phyloP scores from a whole-genome alignment of 2,797 vertebrate genomes.

The Eupleurogrammus muticus region DNA sequence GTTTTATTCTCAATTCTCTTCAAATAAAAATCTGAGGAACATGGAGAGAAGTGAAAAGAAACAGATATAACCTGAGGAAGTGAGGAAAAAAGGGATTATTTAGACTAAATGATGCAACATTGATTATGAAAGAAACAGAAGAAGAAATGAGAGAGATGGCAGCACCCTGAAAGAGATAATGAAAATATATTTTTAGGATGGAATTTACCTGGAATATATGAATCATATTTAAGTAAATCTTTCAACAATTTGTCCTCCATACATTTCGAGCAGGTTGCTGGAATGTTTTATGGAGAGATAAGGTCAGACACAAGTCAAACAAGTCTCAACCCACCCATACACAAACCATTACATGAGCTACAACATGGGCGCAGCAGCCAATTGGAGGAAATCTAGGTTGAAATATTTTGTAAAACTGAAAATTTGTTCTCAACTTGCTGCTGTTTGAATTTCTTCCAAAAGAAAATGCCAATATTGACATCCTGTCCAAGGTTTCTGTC shows the following conservation, averaged over 20 bases:
- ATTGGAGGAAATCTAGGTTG: background rate
- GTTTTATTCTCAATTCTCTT: background rate
- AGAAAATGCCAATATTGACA: background rate
- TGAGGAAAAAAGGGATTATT: background rate
- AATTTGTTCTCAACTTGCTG: background rate
- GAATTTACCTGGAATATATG: too few relatives aligned
- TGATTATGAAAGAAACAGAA: background rate
- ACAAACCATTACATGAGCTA: slow-evolving; percentile 36
- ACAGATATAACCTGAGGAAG: background rate
- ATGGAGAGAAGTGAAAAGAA: background rate
- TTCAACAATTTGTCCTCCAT: too few relatives aligned
- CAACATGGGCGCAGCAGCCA: slow-evolving; percentile 18
- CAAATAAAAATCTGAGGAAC: background rate
- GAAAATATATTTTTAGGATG: background rate
- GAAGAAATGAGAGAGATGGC: background rate
- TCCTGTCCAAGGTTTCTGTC: background rate
- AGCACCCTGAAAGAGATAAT: background rate
- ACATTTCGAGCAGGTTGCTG: too few relatives aligned
- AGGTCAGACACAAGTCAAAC: slow-evolving; percentile 24
- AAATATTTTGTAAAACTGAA: background rate
- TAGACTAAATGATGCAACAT: background rate
- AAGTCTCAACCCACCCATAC: slow-evolving; percentile 58
- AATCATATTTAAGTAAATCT: too few relatives aligned
- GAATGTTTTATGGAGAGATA: background rate
- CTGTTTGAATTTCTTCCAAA: background rate